Conservation (phyloP, 2,888 invertebrate genomes). For the Euzophera pinguis region DNA sequence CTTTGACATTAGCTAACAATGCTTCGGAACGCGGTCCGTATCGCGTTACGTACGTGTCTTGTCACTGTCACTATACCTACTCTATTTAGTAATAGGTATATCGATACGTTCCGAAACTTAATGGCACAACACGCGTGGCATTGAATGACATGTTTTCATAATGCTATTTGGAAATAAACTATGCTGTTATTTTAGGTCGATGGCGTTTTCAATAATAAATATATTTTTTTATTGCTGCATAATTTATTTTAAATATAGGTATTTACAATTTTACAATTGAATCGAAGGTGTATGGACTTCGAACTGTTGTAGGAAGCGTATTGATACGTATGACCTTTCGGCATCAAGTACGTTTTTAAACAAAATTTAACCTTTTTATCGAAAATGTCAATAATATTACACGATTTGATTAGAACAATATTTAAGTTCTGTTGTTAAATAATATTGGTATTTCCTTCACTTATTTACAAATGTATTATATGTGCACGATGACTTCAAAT, state of each 20-base stretch:
- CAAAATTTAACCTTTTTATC: neutral
- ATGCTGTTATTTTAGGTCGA: constrained; percentile 3
- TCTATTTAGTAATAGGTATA: constrained; percentile 23
- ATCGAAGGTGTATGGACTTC: neutral
- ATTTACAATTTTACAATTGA: neutral
- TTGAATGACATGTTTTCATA: constrained; percentile 24
- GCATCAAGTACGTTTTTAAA: neutral
- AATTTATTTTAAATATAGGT: neutral
- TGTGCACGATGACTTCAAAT: too few relatives aligned
- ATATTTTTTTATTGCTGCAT: neutral
- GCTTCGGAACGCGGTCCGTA: constrained; percentile 23
- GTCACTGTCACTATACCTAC: constrained; percentile 23
- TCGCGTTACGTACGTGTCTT: constrained; percentile 23
- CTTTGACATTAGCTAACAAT: constrained; percentile 44
- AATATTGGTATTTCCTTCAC: too few relatives aligned
- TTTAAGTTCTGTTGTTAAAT: neutral
- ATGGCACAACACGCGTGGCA: constrained; percentile 19
- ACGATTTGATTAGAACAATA: neutral
- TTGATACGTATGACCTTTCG: neutral
- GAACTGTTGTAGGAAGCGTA: constrained; percentile 1
- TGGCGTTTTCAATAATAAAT: constrained; percentile 6
- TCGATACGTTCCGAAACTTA: constrained; percentile 15
- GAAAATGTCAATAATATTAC: neutral
- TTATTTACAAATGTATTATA: too few relatives aligned
- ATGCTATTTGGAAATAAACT: constrained; percentile 18